Base-by-base conservation (phyloP, 2,797 vertebrate genomes). In the Gouania willdenowi region DNA sequence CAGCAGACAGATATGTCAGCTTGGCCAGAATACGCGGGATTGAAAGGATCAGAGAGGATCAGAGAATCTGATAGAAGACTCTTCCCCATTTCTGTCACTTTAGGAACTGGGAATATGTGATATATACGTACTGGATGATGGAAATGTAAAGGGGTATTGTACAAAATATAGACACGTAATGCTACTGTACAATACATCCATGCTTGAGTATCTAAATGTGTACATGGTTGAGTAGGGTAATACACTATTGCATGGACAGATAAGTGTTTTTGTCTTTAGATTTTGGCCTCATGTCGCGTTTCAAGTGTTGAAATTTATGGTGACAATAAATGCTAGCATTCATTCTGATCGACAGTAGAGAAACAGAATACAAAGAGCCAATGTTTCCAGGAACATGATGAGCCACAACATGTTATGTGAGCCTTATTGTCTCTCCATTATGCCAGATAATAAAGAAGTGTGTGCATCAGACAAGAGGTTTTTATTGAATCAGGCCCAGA, bases 401-500 rank as follows among this genome's bases (percentile, higher is more conserved):
- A 63, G 60, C 43, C 18, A 14, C 32, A 75, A 69, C 33, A 57
- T 77, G 84, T 71, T 40, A 75, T 73, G 67, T 52, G 61, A 59
- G 71, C 60, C 70, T 73, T 62, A 59, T 72, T 41, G 53, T 81
- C 68, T 82, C 79, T 82, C 79, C 71, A 85, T 85, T 82, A 81
- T 29, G 28, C 43, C 45, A 16, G 23, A 79, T 75, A 79, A 82
- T 77, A 81, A 77, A 87, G 79, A 82, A 79, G 66, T 52, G 66
- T 57, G 63, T 17, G 55, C 69, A 85, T 87, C 83, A 88, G 75
- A 86, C 73, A 83, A 77, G 82, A 73, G 61, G 56, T 65, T 86
- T 32, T 61, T 72, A 86, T 83, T 66, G 84, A 83, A 88, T 85
- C 66, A 71, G 65, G 56, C 52, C 73, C 58, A 80, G 71, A 79